A percentile compares a stretch with the other conserved stretches of the same genome.
Conservation (phyloP, 92 coral and sea anemone genomes). For the Phenganax subtilis region DNA sequence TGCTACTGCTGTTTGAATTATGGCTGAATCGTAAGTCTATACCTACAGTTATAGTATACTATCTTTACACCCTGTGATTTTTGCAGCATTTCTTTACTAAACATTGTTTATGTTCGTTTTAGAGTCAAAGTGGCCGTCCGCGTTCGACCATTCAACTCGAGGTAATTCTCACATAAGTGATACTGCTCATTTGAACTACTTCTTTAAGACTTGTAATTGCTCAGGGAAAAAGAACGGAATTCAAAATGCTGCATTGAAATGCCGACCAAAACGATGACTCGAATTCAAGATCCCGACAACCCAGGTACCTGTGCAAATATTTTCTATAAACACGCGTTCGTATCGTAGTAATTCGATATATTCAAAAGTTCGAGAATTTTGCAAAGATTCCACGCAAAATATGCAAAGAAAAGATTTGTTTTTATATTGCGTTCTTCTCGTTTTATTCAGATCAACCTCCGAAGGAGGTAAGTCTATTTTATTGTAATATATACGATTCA, state of each 20-base stretch:
- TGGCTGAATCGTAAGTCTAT: conserved; percentile 84
- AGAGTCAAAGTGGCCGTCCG: conserved; percentile 99
- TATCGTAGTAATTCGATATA: not conserved
- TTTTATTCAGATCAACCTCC: conserved; percentile 69
- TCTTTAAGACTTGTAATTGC: not conserved
- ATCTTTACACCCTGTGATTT: not conserved
- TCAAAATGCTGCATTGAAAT: conserved; percentile 81
- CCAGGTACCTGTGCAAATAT: conserved; percentile 55
- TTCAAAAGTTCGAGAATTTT: not conserved
- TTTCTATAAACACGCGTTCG: not conserved
- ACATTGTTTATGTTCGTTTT: conserved; percentile 7
- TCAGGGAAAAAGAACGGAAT: conserved; percentile 82
- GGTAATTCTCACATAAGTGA: conserved; percentile 49
- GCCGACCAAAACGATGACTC: conserved; percentile 76
- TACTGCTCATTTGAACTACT: not conserved
- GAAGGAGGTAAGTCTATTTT: conserved; percentile 67
- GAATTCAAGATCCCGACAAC: conserved; percentile 79
- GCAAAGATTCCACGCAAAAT: not conserved
- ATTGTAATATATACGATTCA: not conserved
- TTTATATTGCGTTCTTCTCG: conserved; percentile 16
- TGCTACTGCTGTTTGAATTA: conserved; percentile 1
- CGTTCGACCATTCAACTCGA: conserved; percentile 93
- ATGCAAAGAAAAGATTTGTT: not conserved
- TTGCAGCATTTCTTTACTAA: not conserved
- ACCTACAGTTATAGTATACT: not conserved